A percentile compares a stretch with the other conserved stretches of the same genome.
Conservation (phyloP, 2,797 vertebrate species). For the Sebastes diaconus region DNA sequence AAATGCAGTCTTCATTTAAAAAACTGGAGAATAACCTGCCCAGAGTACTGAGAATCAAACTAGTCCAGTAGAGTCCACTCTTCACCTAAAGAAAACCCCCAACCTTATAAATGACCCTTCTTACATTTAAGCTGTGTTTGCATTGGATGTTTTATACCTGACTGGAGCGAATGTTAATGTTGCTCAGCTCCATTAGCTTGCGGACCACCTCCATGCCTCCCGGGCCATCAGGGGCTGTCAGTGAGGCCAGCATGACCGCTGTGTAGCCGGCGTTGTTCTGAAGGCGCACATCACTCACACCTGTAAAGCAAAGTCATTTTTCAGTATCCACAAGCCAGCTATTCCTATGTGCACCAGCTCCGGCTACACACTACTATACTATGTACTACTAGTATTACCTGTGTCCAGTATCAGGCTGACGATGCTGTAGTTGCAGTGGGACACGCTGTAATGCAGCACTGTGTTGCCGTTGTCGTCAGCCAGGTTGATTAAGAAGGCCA, state of each 20-base stretch:
- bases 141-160: slow-evolving; percentile 76
- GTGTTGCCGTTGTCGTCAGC: slow-evolving; percentile 95
- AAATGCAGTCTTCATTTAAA: not conserved
- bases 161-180: slow-evolving; percentile 88
- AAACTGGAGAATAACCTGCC: not conserved
- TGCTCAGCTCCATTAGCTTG: slow-evolving; percentile 88
- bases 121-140: not conserved
- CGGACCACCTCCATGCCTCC: slow-evolving; percentile 91
- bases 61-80: not conserved
- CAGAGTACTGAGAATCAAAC: not conserved
- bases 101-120: not conserved
- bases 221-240: slow-evolving; percentile 84
- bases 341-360: fast-evolving
- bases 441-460: slow-evolving; percentile 94
- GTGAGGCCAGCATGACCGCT: slow-evolving; percentile 90
- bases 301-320: slow-evolving; percentile 62
- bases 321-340: not conserved
- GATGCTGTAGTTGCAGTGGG: slow-evolving; percentile 92
- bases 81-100: too few species aligned
- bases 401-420: slow-evolving; percentile 91
- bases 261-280: slow-evolving; percentile 95
- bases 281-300: slow-evolving; percentile 86
- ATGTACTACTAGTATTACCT: slow-evolving; percentile 66
- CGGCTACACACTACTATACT: fast-evolving
- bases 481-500: slow-evolving; percentile 90